These are phyloP conservation scores for Ganaspis sp. DNA, from an alignment of 1,140 invertebrate genomes.

Conservation along the genomic window DNA sequence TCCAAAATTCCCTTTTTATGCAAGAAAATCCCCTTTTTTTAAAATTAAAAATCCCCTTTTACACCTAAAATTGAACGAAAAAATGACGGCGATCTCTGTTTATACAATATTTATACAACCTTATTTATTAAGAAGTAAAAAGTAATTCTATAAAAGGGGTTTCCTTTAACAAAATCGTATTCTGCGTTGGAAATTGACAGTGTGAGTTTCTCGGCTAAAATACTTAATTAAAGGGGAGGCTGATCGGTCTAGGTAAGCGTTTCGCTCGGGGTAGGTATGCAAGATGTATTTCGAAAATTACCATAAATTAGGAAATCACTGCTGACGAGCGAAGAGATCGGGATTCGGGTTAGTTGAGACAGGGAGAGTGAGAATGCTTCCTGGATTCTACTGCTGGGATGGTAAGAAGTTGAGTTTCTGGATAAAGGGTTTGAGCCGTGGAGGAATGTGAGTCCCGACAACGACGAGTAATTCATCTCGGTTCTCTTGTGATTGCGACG, in stretches of 20 bases:
- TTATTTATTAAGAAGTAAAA: too few relatives aligned
- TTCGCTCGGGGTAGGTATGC: neutral
- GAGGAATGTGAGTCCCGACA: constrained; percentile 9
- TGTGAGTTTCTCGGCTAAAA: neutral
- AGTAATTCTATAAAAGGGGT: too few relatives aligned
- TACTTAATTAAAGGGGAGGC: neutral
- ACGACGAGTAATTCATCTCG: constrained; percentile 43
- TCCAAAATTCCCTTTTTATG: too few relatives aligned
- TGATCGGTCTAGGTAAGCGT: neutral
- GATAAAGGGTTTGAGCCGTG: constrained; percentile 5
- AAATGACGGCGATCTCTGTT: too few relatives aligned
- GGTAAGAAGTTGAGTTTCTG: neutral
- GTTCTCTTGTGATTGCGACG: constrained; percentile 40
- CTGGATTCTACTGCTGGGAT: neutral
- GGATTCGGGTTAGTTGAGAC: constrained; percentile 24
- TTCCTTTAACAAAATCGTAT: neutral
- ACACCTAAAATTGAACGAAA: too few relatives aligned
- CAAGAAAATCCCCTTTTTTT: too few relatives aligned
- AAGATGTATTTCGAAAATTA: constrained; percentile 36
- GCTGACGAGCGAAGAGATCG: neutral
- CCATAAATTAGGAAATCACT: constrained; percentile 42
- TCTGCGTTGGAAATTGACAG: too few relatives aligned
- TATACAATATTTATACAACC: too few relatives aligned
- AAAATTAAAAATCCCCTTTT: too few relatives aligned
- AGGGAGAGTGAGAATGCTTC: constrained; percentile 4